A percentile compares a stretch with the other conserved stretches of the same genome.
Conservation (phyloP, 2,888 invertebrate species). For the Pristionchus maxplancki region DNA sequence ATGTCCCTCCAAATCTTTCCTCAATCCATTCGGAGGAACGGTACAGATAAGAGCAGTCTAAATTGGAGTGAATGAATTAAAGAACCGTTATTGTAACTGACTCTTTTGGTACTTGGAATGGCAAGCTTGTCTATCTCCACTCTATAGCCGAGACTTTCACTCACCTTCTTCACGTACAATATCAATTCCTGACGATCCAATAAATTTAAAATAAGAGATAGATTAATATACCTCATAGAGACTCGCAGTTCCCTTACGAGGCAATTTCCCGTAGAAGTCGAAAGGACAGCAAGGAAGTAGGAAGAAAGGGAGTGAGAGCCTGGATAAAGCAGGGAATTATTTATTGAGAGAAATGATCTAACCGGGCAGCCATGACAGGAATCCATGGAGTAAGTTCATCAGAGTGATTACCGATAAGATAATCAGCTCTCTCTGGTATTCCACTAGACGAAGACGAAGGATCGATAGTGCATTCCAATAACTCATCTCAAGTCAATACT, state of each 20-base stretch:
- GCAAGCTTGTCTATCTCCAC: conserved; percentile 88
- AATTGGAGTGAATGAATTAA: no score
- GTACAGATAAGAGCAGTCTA: conserved; percentile 71
- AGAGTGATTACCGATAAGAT: conserved; percentile 95
- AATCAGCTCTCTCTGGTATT: conserved; percentile 65
- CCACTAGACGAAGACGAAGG: conserved; percentile 43
- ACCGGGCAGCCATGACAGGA: conserved; percentile 90
- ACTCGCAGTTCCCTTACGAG: neutral
- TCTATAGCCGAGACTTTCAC: conserved; percentile 84
- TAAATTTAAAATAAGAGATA: neutral
- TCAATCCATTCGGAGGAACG: conserved; percentile 72
- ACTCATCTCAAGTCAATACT: neutral
- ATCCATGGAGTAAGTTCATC: conserved; percentile 99
- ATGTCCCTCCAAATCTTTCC: conserved; percentile 60
- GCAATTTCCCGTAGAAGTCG: conserved; percentile 90
- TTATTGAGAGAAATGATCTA: neutral
- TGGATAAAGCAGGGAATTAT: conserved; percentile 53
- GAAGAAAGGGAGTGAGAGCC: conserved; percentile 84
- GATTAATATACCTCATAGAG: conserved; percentile 20
- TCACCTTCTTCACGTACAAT: conserved; percentile 70
- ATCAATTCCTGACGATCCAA: conserved; percentile 19
- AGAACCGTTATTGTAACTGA: no score
- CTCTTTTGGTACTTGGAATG: conserved; percentile 96
- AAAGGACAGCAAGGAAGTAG: conserved; percentile 95
- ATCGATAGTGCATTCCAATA: conserved; percentile 37